Conservation (phyloP, 2,888 invertebrate genomes). For the Ichneumon xanthorius region DNA sequence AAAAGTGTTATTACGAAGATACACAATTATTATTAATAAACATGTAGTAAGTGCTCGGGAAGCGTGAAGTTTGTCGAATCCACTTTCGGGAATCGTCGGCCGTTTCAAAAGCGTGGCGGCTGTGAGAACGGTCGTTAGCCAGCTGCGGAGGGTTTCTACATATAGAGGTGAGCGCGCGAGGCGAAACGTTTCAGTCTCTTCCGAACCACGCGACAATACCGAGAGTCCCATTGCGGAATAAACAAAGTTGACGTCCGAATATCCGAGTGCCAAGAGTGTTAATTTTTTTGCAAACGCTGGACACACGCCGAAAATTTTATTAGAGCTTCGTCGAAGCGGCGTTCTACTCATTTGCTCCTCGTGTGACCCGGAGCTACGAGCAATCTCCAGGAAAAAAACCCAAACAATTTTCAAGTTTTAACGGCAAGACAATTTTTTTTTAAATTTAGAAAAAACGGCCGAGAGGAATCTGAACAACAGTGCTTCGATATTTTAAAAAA, state of each 20-base stretch:
- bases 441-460: not conserved
- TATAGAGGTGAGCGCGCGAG: conserved; percentile 78
- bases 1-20: not conserved
- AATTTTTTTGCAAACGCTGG: conserved; percentile 4
- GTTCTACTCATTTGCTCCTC: not conserved
- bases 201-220: conserved; percentile 74
- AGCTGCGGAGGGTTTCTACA: conserved; percentile 76
- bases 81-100: conserved; percentile 56
- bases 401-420: conserved; percentile 3
- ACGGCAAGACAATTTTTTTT: not conserved
- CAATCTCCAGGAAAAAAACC: not conserved
- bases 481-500: conserved; percentile 11
- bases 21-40: conserved; percentile 6
- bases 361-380: not conserved
- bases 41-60: conserved; percentile 9
- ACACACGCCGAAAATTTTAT: conserved; percentile 3
- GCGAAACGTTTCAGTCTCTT: conserved; percentile 78
- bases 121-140: conserved; percentile 64
- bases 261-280: conserved; percentile 18
- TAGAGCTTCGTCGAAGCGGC: not conserved
- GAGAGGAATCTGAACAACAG: not conserved
- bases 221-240: conserved; percentile 40
- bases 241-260: conserved; percentile 32
- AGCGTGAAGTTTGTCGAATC: conserved; percentile 41
- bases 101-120: conserved; percentile 50